These are phyloP conservation scores for Seira musarum DNA, from an alignment of 2,888 invertebrate genomes.

Conservation along the genomic window DNA sequence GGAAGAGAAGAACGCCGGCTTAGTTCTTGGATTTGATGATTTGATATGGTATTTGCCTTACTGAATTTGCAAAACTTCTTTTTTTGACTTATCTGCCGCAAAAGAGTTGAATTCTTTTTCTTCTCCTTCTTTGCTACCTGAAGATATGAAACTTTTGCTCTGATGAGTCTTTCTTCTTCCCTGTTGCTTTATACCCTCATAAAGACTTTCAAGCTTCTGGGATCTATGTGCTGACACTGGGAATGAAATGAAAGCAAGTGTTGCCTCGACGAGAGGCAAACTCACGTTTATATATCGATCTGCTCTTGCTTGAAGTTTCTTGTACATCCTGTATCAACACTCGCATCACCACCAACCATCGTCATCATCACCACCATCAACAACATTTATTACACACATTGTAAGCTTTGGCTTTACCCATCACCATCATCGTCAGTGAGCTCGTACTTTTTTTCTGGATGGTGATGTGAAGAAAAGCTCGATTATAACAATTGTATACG, in stretches of 20 bases:
- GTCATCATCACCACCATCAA: neutral
- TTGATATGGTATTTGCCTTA: slow-evolving; percentile 42
- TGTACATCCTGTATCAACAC: slow-evolving; percentile 21
- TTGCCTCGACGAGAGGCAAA: slow-evolving; percentile 28
- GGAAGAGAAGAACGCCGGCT: slow-evolving; percentile 25
- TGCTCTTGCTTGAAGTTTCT: slow-evolving; percentile 5
- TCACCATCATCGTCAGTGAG: neutral
- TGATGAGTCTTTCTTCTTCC: slow-evolving; percentile 15
- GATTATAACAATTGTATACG: slow-evolving; percentile 17
- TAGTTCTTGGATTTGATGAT: slow-evolving; percentile 23
- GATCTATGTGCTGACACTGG: slow-evolving; percentile 28
- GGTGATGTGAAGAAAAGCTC: slow-evolving; percentile 21
- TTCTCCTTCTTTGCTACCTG: neutral
- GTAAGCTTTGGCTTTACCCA: neutral
- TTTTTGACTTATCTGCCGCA: neutral
- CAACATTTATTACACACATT: neutral
- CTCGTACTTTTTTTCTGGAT: neutral
- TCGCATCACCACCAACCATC: neutral
- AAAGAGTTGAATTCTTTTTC: neutral
- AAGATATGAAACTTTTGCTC: neutral
- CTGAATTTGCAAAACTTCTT: neutral
- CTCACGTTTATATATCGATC: slow-evolving; percentile 40
- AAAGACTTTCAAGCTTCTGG: slow-evolving; percentile 21
- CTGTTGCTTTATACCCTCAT: slow-evolving; percentile 35
- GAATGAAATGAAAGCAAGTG: slow-evolving; percentile 53